Conservation (phyloP, 2,113 vertebrate genomes). For the Charadrius vociferus region DNA sequence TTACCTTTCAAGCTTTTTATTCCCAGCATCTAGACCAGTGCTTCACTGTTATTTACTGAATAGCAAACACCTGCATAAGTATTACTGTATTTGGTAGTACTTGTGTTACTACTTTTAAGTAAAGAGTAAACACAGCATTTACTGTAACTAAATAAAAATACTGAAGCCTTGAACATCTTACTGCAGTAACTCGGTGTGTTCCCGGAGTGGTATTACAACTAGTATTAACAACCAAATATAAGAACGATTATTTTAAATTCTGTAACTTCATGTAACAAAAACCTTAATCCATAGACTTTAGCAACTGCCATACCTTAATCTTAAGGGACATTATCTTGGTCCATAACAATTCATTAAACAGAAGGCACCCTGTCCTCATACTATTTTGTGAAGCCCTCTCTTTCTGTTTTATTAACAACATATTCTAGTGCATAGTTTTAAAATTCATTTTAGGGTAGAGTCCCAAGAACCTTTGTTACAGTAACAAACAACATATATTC, state of each 20-base stretch:
- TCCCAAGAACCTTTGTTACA: neutral
- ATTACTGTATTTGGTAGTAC: neutral
- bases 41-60: neutral
- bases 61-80: neutral
- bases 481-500: neutral
- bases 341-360: neutral
- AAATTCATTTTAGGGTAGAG: neutral
- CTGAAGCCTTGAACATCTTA: neutral
- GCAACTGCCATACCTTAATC: neutral
- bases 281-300: neutral
- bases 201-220: neutral
- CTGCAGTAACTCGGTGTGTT: neutral
- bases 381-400: neutral
- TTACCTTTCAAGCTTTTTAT: neutral
- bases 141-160: neutral
- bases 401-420: neutral
- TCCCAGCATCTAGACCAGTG: neutral
- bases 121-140: neutral
- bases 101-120: neutral
- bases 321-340: neutral
- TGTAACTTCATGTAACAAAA: neutral
- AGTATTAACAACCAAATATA: neutral
- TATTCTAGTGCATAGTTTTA: neutral
- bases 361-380: neutral
- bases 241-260: neutral